A percentile compares a stretch with the other conserved stretches of the same genome.
Conservation (phyloP, 2,797 vertebrate species). For the Gobionotothen gibberifrons region DNA sequence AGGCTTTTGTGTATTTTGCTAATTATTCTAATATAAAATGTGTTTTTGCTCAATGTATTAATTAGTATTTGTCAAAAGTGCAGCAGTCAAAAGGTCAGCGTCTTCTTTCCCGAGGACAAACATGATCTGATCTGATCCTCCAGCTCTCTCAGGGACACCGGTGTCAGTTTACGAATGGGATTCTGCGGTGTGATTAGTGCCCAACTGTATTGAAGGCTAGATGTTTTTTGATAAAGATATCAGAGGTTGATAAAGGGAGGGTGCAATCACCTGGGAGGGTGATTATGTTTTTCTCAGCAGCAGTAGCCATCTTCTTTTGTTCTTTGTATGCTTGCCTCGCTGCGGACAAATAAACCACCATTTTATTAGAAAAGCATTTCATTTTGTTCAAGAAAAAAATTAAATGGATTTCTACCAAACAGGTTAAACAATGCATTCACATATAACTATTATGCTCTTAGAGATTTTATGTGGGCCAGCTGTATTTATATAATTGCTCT, state of each 20-base stretch:
- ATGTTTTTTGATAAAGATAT: neutral
- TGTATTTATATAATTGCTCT: neutral
- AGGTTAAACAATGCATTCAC: neutral
- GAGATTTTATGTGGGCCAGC: neutral
- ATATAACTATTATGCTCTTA: neutral
- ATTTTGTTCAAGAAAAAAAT: neutral
- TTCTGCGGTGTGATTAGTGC: neutral
- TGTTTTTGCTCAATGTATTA: neutral
- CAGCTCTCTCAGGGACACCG: slow-evolving; percentile 32
- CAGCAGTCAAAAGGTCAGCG: slow-evolving; percentile 5
- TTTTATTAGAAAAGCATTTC: neutral
- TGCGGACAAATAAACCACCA: neutral
- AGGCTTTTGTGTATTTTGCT: neutral
- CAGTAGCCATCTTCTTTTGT: slow-evolving; percentile 3
- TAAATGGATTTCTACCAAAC: neutral
- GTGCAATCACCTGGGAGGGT: neutral
- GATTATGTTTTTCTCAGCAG: no score
- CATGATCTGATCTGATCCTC: slow-evolving; percentile 40
- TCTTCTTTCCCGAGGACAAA: neutral
- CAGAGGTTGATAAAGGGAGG: neutral
- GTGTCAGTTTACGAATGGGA: slow-evolving; percentile 45
- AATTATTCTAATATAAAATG: neutral
- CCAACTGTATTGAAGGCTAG: neutral
- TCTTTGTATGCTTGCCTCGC: neutral
- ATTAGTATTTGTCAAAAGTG: neutral